Base-by-base conservation (phyloP, 2,113 vertebrate species). In the Istiophorus platypterus region DNA sequence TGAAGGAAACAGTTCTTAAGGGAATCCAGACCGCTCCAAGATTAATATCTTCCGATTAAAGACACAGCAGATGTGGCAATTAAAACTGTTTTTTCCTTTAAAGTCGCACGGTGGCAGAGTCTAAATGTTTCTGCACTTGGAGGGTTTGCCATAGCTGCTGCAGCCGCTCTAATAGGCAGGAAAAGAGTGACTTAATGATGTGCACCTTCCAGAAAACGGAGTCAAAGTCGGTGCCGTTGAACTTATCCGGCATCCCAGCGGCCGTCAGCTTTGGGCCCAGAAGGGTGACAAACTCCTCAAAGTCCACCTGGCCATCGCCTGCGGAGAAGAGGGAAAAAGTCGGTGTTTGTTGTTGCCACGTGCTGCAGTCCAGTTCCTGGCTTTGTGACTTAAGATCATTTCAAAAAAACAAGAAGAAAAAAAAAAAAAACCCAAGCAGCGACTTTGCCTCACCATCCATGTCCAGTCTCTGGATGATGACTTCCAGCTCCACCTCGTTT, bases 181-280 rank as follows among this genome's bases (percentile, higher is more conserved):
- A 89, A 56, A 78, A 62, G 69, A 64, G 66, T 47, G 1, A 81
- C 45, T 76, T 82, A 85, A 76, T 81, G 73, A 81, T 85, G 78
- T 93, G 89, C 92, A 99, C 98, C 97, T 99, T 99, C 98, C 98
- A 99, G 95, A 99, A 99, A 54, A 99, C 97, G 0, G 97, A 98
- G 95, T 99, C 98, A 12, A 99, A 99, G 88, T 99, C 97, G 0
- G 97, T 98, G 89, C 98, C 97, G 0, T 95, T 94, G 94, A 99
- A 99, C 86, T 98, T 99, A 94, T 99, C 98, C 0, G 98, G 98
- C 86, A 99, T 92, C 15, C 97, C 97, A 0, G 97, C 96, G 17
- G 97, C 96, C n/a, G 98, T 96, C 70, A 99, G 95, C 89, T 98
- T 99, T 67, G 98, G 98, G 42, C 98, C 98, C 82, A 99, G 92